Evolutionary conservation across 2,113 vertebrate genomes (phyloP).

Genomic region (Isurus oxyrinchus): DNA sequence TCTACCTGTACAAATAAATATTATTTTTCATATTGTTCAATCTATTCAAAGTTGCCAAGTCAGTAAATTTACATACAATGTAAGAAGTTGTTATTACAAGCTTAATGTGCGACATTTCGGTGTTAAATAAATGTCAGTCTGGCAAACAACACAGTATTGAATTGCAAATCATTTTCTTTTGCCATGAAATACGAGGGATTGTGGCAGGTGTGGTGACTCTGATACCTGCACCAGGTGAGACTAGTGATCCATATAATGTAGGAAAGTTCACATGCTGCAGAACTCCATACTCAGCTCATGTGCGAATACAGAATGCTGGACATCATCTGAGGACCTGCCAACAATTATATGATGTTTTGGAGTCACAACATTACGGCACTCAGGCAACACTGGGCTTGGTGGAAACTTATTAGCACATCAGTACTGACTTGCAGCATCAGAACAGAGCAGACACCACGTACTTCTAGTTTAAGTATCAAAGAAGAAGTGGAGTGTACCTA

Average conservation of each 20-base stretch:
- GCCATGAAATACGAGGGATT: not conserved
- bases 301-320: not conserved
- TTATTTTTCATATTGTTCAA: not conserved
- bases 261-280: not conserved
- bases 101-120: not conserved
- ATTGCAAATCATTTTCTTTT: not conserved
- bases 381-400: not conserved
- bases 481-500: not conserved
- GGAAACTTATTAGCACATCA: not conserved
- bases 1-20: slow-evolving; percentile 1
- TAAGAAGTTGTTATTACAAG: not conserved
- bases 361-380: not conserved
- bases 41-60: not conserved
- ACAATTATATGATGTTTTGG: not conserved
- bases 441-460: not conserved
- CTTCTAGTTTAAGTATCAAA: not conserved
- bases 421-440: not conserved
- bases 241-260: not conserved
- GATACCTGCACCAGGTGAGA: not conserved
- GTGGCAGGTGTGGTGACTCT: not conserved
- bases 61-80: slow-evolving; percentile 24
- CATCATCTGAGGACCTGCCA: not conserved
- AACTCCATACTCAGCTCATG: not conserved
- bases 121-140: not conserved
- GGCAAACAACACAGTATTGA: not conserved